Base-by-base conservation (phyloP, 2,888 invertebrate genomes). In the Rhopalosiphum nymphaeae region DNA sequence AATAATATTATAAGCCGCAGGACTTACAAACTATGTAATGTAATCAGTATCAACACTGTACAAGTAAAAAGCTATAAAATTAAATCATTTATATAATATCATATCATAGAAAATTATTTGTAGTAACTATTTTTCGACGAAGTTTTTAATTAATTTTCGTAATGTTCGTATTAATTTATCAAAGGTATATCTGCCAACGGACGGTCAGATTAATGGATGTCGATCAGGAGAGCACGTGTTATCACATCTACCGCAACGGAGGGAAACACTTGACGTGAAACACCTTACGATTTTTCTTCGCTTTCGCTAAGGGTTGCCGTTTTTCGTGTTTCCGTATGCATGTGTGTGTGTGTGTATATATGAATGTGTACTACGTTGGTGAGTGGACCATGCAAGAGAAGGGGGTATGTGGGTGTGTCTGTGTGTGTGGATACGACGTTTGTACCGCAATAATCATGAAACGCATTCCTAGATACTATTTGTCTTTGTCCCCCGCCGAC, bases 141-240 rank as follows among this genome's bases (percentile, higher is more conserved):
- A 85, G 21, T 85, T 56, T 93, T 86, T 86, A 89, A 89, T 88
- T 93, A 89, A 93, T 93, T 93, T 89, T n/a, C 53, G n/a, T 49
- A 56, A 56, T 61, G 57, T 25, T n/a, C 61, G n/a, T 57, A 46
- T 94, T 90, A 94, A 90, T 94, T 94, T 91, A 90, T 85, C 90
- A 85, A 10, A 29, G 93, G 57, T 25, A 46, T 85, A 85, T 85
- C 84, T 90, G n/a, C 85, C 5, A 61, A 57, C 61, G 36, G 36
- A 67, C 57, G 85, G 93, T 85, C 85, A 67, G 44, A 94, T 91
- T 94, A 94, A 94, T 93, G 93, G 89, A 36, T 26, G 93, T 67
- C 94, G 94, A 91, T 91, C 91, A 86, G 26, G 44, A 56, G 42
- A 92, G 67, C 88, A 85, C 89, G 89, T 84, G 93, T 93, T 93